Conservation (phyloP, 2,888 invertebrate species). For the Drosophila rubida region DNA sequence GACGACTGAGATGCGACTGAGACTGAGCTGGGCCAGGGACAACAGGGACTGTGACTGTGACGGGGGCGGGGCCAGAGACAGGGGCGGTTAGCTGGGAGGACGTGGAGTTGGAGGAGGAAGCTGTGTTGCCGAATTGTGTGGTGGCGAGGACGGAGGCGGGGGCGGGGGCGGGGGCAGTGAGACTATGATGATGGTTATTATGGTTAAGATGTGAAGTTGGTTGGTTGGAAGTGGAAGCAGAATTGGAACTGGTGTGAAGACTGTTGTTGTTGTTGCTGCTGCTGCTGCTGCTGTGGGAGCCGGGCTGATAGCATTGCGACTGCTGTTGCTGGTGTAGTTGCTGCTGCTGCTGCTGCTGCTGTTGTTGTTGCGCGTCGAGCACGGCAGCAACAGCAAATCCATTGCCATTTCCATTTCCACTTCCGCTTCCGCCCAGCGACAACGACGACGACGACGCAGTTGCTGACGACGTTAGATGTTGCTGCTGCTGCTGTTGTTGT, state of each 20-base stretch:
- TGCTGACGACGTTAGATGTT: constrained; percentile 52
- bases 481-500: not conserved
- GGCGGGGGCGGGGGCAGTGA: constrained; percentile 16
- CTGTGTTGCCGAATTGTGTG: constrained; percentile 1
- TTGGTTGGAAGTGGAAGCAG: constrained; percentile 83
- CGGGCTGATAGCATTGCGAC: constrained; percentile 32
- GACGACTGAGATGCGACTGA: constrained; percentile 76
- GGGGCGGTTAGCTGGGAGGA: constrained; percentile 10
- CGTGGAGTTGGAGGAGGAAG: not conserved
- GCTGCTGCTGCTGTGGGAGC: constrained; percentile 53
- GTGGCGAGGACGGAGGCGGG: constrained; percentile 12
- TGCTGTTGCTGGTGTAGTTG: constrained; percentile 46
- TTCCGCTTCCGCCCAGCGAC: constrained; percentile 69
- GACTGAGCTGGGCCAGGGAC: constrained; percentile 38
- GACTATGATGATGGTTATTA: constrained; percentile 60
- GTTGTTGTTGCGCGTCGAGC: constrained; percentile 50
- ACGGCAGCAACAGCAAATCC: constrained; percentile 66
- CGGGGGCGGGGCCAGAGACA: constrained; percentile 22
- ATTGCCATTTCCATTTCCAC: constrained; percentile 76
- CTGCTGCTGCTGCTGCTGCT: constrained; percentile 29
- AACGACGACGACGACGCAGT: constrained; percentile 22
- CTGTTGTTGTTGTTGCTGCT: constrained; percentile 56
- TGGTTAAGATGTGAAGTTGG: constrained; percentile 43
- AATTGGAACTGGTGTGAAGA: constrained; percentile 77
- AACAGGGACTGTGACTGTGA: constrained; percentile 13